Percentiles rank a stretch among this genome's conserved stretches.
phyloP scores from a whole-genome alignment of 2,888 invertebrate species.

The Nysson spinosus region DNA sequence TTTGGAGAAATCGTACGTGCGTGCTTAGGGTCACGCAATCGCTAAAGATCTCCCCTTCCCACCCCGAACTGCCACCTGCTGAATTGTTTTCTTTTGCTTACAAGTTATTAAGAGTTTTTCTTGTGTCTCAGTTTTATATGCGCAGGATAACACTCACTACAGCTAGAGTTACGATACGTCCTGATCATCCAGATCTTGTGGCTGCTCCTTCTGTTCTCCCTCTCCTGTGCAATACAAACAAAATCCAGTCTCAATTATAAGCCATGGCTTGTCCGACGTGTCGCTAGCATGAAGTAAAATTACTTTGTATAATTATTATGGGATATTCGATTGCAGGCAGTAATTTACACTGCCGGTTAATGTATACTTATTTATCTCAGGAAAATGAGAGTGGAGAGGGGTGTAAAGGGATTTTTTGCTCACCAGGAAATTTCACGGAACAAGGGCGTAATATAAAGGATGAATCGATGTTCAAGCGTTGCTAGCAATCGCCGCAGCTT shows the following conservation, averaged over 20 bases:
- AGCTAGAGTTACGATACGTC: conserved; percentile 92
- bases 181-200: conserved; percentile 96
- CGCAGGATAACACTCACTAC: conserved; percentile 77
- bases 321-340: too few species aligned
- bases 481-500: conserved; percentile 53
- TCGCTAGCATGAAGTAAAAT: too few species aligned
- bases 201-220: conserved; percentile 92
- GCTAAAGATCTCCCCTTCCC: conserved; percentile 71
- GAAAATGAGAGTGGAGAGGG: conserved; percentile 1
- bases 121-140: conserved; percentile 75
- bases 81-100: conserved; percentile 75
- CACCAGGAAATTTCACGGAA: conserved; percentile 44
- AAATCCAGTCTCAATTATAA: conserved; percentile 4
- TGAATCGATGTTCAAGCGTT: conserved; percentile 56
- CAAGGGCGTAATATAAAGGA: conserved; percentile 32
- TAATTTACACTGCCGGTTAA: too few species aligned
- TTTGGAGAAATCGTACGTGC: conserved; percentile 70
- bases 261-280: too few species aligned
- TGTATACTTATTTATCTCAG: conserved; percentile 1
- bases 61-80: conserved; percentile 72
- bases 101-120: conserved; percentile 74
- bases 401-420: conserved; percentile 39
- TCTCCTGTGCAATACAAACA: conserved; percentile 81
- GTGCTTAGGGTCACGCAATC: conserved; percentile 72
- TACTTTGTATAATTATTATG: too few species aligned